Evolutionary conservation across 2,113 vertebrate species (phyloP).

Genomic region (Indicator indicator): DNA sequence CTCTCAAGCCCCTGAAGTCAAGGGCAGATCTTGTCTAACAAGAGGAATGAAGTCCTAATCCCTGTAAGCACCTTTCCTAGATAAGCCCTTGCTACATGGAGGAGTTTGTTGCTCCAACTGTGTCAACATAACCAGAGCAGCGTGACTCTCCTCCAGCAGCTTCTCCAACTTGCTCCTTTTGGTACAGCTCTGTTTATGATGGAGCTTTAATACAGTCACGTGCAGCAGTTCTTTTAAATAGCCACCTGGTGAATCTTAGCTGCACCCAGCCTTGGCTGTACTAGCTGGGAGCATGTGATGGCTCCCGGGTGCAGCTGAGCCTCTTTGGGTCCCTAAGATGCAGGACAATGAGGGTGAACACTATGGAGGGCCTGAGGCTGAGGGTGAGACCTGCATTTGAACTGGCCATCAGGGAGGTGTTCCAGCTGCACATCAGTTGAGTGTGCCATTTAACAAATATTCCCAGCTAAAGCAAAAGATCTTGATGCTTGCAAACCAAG

Average conservation of each 20-base stretch:
- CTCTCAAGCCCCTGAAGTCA: not conserved
- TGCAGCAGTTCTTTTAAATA: not conserved
- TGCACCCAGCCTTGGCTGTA: not conserved
- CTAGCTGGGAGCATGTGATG: not conserved
- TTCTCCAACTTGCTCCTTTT: fast-evolving
- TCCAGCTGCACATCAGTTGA: not conserved
- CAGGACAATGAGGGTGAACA: fast-evolving
- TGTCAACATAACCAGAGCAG: not conserved
- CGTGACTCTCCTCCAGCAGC: not conserved
- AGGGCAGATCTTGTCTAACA: not conserved
- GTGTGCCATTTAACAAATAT: not conserved
- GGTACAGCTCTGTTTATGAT: fast-evolving
- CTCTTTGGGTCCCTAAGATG: not conserved
- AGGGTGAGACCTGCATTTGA: not conserved
- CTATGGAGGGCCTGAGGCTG: fast-evolving
- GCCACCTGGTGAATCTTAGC: not conserved
- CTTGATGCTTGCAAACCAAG: not conserved
- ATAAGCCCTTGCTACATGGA: not conserved
- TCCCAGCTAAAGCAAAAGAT: not conserved
- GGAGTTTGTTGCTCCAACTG: not conserved
- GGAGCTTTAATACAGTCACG: not conserved
- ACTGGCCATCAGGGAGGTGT: not conserved
- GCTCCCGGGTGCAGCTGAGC: not conserved
- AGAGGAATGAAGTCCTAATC: slow-evolving; percentile 21
- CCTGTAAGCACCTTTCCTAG: slow-evolving; percentile 30